Percentiles rank a stretch among this genome's conserved stretches.
Conservation (phyloP, 2,888 invertebrate species). For the Polyploca ridens region DNA sequence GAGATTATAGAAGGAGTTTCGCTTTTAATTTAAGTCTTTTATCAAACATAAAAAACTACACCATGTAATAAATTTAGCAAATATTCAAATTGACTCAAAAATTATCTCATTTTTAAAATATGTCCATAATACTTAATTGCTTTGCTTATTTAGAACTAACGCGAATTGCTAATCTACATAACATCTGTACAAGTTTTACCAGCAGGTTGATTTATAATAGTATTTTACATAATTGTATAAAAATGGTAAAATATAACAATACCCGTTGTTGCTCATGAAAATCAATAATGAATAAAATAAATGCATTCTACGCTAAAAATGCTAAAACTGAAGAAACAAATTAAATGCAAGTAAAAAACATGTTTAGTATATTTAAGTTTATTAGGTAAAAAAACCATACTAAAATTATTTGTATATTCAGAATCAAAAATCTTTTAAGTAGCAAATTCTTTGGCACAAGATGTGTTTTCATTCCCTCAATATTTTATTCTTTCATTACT, state of each 20-base stretch:
- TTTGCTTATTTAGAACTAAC: constrained; percentile 20
- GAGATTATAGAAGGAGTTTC: no score
- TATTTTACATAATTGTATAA: constrained; percentile 9
- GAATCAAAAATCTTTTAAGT: constrained; percentile 27
- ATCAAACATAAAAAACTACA: neutral
- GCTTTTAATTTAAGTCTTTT: neutral
- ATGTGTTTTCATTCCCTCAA: constrained; percentile 22
- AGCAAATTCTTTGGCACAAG: constrained; percentile 46
- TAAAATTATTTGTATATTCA: constrained; percentile 15
- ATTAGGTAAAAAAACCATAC: no score
- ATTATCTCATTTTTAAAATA: neutral
- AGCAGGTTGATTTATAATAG: neutral
- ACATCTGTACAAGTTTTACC: constrained; percentile 62
- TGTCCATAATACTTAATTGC: neutral
- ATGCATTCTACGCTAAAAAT: constrained; percentile 22
- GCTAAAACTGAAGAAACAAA: constrained; percentile 22
- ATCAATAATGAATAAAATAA: constrained; percentile 23
- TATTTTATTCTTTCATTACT: neutral
- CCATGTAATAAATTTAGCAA: neutral
- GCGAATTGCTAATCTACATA: constrained; percentile 65
- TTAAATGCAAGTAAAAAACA: no score
- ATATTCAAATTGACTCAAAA: neutral
- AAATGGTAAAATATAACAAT: constrained; percentile 42
- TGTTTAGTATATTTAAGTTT: no score
- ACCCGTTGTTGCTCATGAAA: constrained; percentile 46